phyloP scores from a whole-genome alignment of 1,140 invertebrate species.

The Aphelenchoides fujianensis region DNA sequence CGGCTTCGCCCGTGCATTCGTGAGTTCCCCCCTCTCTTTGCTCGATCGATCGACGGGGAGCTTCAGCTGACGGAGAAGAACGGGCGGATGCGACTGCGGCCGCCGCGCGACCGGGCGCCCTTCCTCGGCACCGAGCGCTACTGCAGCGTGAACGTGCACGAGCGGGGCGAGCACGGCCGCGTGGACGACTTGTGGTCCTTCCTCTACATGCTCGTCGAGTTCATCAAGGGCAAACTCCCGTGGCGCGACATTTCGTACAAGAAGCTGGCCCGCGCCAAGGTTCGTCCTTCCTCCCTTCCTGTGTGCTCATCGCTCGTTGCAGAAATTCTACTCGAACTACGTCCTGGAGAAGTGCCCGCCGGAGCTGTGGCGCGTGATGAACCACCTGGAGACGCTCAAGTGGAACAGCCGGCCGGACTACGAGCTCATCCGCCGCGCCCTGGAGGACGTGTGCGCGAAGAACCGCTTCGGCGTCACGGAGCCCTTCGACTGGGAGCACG shows the following conservation, averaged over 20 bases:
- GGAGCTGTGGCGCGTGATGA: conserved; percentile 11
- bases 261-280: conserved; percentile 9
- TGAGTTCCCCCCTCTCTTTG: conserved; percentile 11
- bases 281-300: not conserved
- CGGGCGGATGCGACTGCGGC: not conserved
- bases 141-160: conserved; percentile 49
- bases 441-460: conserved; percentile 20
- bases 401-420: conserved; percentile 29
- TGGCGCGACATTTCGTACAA: conserved; percentile 21
- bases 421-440: not conserved
- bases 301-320: not conserved
- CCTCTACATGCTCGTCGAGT: conserved; percentile 52
- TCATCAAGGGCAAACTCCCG: conserved; percentile 35
- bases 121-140: conserved; percentile 49
- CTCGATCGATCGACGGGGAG: not conserved
- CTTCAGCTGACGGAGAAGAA: conserved; percentile 26
- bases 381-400: conserved; percentile 19
- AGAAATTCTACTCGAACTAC: conserved; percentile 11
- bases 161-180: conserved; percentile 47
- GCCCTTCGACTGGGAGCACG: conserved; percentile 33
- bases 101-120: conserved; percentile 23
- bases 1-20: conserved; percentile 36
- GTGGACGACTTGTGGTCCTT: conserved; percentile 50
- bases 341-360: conserved; percentile 24
- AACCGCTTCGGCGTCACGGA: conserved; percentile 9